Percentiles rank a stretch among this genome's conserved stretches.
Evolutionary conservation across 2,888 invertebrate genomes (phyloP).

Genomic region (Ornithoptera priamus): DNA sequence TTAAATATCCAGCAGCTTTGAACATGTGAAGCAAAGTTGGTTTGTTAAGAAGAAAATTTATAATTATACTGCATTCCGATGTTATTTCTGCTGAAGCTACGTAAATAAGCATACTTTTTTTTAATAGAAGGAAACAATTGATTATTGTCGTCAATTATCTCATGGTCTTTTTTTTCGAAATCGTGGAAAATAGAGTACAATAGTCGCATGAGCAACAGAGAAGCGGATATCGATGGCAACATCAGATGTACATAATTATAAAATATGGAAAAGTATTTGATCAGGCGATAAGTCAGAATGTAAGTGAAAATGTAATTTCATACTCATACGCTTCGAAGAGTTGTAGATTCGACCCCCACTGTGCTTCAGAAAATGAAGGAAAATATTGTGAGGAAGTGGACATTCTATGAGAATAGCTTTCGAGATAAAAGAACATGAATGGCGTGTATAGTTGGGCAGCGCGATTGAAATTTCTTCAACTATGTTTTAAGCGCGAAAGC

Average conservation of each 20-base stretch:
- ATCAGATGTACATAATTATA: not conserved
- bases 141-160: slow-evolving; percentile 41
- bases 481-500: too few species aligned
- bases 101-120: slow-evolving; percentile 13
- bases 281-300: not conserved
- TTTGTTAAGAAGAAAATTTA: not conserved
- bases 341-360: too few species aligned
- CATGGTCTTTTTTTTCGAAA: slow-evolving; percentile 42
- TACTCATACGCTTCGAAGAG: too few species aligned
- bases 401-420: too few species aligned
- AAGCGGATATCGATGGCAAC: slow-evolving; percentile 19
- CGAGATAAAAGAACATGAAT: too few species aligned
- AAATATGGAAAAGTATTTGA: not conserved
- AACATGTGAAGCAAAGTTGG: too few species aligned
- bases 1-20: too few species aligned
- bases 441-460: too few species aligned
- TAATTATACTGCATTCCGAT: not conserved
- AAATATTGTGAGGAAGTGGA: too few species aligned
- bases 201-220: slow-evolving; percentile 28
- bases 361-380: too few species aligned
- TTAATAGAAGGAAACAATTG: slow-evolving; percentile 37
- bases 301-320: not conserved
- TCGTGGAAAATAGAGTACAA: slow-evolving; percentile 50
- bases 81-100: slow-evolving; percentile 2
- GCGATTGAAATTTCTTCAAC: too few species aligned